phyloP scores from a whole-genome alignment of 2,113 vertebrate species.

The Tyto alba region DNA sequence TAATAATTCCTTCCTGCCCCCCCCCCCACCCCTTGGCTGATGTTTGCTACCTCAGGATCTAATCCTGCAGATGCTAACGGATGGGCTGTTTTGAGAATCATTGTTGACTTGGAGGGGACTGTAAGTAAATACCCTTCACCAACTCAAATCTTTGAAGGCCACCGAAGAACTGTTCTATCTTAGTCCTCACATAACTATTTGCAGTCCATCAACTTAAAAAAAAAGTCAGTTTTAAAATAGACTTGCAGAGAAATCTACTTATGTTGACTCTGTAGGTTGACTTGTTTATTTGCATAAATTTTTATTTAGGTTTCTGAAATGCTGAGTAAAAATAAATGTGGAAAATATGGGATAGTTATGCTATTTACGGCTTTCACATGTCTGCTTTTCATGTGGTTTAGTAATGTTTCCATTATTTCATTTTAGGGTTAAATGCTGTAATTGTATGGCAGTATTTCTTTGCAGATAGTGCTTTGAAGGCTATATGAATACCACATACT shows the following conservation, averaged over 20 bases:
- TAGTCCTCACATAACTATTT: not conserved
- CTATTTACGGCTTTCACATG: not conserved
- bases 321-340: not conserved
- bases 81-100: not conserved
- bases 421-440: not conserved
- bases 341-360: not conserved
- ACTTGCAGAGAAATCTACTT: not conserved
- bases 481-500: not conserved
- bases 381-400: not conserved
- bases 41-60: not conserved
- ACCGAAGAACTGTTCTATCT: not conserved
- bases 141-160: not conserved
- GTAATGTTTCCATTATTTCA: not conserved
- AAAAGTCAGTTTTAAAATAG: not conserved
- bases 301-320: not conserved
- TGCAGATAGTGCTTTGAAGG: not conserved
- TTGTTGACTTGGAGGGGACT: not conserved
- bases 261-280: not conserved
- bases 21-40: not conserved
- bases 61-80: not conserved
- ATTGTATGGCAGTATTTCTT: not conserved
- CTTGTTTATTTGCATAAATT: not conserved
- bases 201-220: not conserved
- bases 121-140: not conserved
- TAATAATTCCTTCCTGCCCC: not conserved